Conservation (phyloP, 2,113 vertebrate genomes). For the Brevimyrus niger region DNA sequence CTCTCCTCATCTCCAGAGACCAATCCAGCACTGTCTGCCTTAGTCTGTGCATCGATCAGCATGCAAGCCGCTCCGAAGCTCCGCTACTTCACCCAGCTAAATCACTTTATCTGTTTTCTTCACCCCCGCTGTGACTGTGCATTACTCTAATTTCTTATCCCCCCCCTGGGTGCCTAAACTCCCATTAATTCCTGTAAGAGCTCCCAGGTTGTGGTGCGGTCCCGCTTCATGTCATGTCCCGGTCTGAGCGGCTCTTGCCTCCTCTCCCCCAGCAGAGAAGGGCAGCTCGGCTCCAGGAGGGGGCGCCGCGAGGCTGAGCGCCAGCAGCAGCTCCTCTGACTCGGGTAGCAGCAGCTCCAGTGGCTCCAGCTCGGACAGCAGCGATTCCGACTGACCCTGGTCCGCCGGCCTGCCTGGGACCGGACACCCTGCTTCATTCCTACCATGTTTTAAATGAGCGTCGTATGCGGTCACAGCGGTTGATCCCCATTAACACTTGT, state of each 20-base stretch:
- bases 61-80: neutral
- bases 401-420: neutral
- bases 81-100: neutral
- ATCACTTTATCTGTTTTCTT: neutral
- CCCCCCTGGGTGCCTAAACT: neutral
- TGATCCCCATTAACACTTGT: conserved; percentile 29
- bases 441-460: conserved; percentile 22
- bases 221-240: neutral
- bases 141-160: neutral
- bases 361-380: conserved; percentile 81
- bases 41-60: neutral
- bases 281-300: conserved; percentile 49
- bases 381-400: conserved; percentile 61
- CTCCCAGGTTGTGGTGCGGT: neutral
- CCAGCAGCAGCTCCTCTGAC: conserved; percentile 75
- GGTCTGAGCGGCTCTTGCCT: neutral
- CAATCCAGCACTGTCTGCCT: neutral
- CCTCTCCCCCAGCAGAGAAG: conserved; percentile 57
- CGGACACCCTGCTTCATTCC: neutral
- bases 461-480: conserved; percentile 36
- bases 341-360: conserved; percentile 74
- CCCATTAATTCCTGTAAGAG: neutral
- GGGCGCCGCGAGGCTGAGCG: conserved; percentile 61
- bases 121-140: neutral
- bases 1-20: neutral